Evolutionary conservation across 1,140 invertebrate genomes (phyloP), one percentile per base, ranked within the genome.

Genomic region (Eriosoma lanigerum): DNA sequence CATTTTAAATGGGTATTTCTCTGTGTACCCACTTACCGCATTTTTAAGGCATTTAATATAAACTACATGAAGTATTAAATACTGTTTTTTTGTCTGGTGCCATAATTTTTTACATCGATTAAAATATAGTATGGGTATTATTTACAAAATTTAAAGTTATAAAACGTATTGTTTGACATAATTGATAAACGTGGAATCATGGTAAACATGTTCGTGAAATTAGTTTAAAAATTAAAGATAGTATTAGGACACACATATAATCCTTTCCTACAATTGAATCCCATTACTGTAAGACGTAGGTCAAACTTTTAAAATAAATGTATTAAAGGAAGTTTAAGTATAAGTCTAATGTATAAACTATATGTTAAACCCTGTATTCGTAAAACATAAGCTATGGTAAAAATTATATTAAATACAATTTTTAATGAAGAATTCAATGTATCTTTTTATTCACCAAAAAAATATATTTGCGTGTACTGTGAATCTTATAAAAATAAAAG

Each of bases 351-450:
- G 54, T 56, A 56, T 56, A 56, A 24, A 24, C 54, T 56, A n/a
- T 54, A 54, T 56, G 54, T 56, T 56, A 21, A 56, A 24, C 8
- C 21, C 9, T 56, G 9, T 24, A 56, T 56, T n/a, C 19, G 21
- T 56, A 56, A 56, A 56, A 56, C n/a, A 56, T 24, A 1, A 56
- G 52, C 21, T 56, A 56, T 21, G 21, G 52, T 12, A 56, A 56
- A 52, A 52, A 52, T 19, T 19, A 52, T 21, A 56, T 56, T 19
- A n/a, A 56, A 56, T 21, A 56, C 6, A 8, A 56, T 56, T 56
- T 56, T 56, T 56, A 56, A 56, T 56, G n/a, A 56, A 56, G n/a
- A 56, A 56, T 56, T 24, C 12, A 56, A 56, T 56, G 21, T 21
- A n/a, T 56, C 52, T 21, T 56, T 56, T 5, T 19, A 10, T 56